phyloP scores from a whole-genome alignment of 2,113 vertebrate species.

The Axis porcinus region DNA sequence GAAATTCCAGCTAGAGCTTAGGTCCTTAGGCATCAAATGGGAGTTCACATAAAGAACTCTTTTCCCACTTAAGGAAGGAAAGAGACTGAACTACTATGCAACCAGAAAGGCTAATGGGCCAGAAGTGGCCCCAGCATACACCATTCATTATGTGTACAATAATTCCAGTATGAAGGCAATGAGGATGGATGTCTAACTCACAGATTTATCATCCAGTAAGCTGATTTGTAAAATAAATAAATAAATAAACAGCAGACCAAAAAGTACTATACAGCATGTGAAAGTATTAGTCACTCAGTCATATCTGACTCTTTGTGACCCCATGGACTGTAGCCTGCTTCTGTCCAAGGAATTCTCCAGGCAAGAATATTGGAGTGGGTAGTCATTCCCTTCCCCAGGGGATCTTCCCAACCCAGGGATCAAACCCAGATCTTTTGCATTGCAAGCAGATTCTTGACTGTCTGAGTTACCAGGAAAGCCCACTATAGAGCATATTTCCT shows the following conservation, averaged over 20 bases:
- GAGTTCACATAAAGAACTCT: not conserved
- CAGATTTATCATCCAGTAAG: not conserved
- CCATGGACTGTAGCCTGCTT: not conserved
- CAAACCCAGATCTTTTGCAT: not conserved
- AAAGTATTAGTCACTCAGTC: not conserved
- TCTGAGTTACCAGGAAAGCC: not conserved
- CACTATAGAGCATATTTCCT: not conserved
- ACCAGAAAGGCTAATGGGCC: not conserved
- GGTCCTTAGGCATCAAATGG: not conserved
- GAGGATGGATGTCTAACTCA: not conserved
- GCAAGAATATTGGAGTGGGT: not conserved
- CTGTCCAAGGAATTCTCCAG: not conserved
- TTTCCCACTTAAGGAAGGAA: not conserved
- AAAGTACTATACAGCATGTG: not conserved
- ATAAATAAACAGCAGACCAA: not conserved
- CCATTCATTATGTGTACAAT: not conserved
- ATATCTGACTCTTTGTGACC: not conserved
- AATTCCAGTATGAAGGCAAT: not conserved
- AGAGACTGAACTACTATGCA: not conserved
- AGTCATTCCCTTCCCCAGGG: not conserved
- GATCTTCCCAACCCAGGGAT: not conserved
- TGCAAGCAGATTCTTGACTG: not conserved
- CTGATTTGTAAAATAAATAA: not conserved
- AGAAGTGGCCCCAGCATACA: not conserved
- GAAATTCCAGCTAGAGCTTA: constrained; percentile 10